A percentile compares a stretch with the other conserved stretches of the same genome.
Evolutionary conservation across 2,113 vertebrate species (phyloP).

Genomic region (Phainopepla nitens): DNA sequence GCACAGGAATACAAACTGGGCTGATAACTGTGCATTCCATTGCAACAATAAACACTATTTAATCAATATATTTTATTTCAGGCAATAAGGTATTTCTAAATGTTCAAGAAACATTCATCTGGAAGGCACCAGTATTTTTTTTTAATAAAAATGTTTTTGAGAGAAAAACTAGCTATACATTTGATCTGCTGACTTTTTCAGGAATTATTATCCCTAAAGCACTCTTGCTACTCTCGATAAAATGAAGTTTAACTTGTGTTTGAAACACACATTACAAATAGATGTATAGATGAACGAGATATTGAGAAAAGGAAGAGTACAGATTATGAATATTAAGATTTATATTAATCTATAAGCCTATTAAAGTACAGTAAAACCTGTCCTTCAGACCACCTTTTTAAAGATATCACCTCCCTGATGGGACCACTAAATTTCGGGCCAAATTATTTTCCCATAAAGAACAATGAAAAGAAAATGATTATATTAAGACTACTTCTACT

Average conservation of each 20-base stretch:
- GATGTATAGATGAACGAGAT: constrained; percentile 75
- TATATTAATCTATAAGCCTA: constrained; percentile 86
- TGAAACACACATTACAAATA: constrained; percentile 81
- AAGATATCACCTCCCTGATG: constrained; percentile 86
- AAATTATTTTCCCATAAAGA: constrained; percentile 90
- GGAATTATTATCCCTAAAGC: constrained; percentile 59
- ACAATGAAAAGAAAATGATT: constrained; percentile 89
- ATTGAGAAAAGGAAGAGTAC: constrained; percentile 79
- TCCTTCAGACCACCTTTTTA: constrained; percentile 88
- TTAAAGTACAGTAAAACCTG: constrained; percentile 89
- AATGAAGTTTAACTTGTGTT: constrained; percentile 76
- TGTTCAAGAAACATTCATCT: not conserved
- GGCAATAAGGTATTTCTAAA: not conserved
- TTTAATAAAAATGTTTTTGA: constrained; percentile 26
- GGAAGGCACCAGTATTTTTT: not conserved
- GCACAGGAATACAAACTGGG: not conserved
- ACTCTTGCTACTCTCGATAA: constrained; percentile 64
- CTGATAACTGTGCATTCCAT: not conserved
- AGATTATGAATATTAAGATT: constrained; percentile 88
- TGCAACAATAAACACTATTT: not conserved
- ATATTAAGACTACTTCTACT: constrained; percentile 84
- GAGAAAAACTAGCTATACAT: not conserved
- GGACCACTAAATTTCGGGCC: constrained; percentile 87
- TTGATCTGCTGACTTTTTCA: constrained; percentile 50
- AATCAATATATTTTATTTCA: not conserved